Evolutionary conservation across 2,888 invertebrate species (phyloP).

Genomic region (Congeria kusceri): DNA sequence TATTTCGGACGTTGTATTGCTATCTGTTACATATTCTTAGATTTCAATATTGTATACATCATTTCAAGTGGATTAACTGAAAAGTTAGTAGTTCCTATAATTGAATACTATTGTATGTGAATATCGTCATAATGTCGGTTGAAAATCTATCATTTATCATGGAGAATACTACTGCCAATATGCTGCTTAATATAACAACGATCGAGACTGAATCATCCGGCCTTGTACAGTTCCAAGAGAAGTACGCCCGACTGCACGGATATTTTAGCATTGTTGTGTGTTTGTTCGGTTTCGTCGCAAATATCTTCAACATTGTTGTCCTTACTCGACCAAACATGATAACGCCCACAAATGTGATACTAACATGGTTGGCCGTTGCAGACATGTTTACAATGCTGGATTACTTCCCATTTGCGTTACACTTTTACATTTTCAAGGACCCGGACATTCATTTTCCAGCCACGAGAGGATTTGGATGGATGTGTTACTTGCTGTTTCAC

Average conservation of each 20-base stretch:
- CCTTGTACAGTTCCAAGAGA: constrained; percentile 70
- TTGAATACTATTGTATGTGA: no score
- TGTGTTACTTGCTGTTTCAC: constrained; percentile 89
- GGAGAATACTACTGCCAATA: no score
- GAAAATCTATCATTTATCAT: no score
- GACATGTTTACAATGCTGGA: constrained; percentile 96
- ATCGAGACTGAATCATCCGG: constrained; percentile 14
- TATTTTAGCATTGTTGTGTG: constrained; percentile 95
- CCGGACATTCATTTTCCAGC: constrained; percentile 68
- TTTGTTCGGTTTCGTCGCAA: constrained; percentile 95
- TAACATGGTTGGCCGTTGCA: constrained; percentile 93
- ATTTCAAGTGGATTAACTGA: no score
- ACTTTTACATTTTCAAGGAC: constrained; percentile 86
- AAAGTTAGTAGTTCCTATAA: no score
- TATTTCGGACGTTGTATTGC: no score
- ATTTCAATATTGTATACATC: no score
- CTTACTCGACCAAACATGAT: constrained; percentile 95
- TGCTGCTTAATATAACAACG: neutral
- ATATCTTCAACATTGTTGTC: constrained; percentile 95
- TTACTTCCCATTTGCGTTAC: constrained; percentile 95
- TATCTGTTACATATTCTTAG: no score
- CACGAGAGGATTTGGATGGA: constrained; percentile 84
- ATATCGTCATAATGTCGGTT: no score
- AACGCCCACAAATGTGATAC: constrained; percentile 96
- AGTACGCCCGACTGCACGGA: constrained; percentile 89